A percentile compares a stretch with the other conserved stretches of the same genome.
Evolutionary conservation across 2,797 vertebrate genomes (phyloP).

Genomic region (Phrynocephalus forsythii): DNA sequence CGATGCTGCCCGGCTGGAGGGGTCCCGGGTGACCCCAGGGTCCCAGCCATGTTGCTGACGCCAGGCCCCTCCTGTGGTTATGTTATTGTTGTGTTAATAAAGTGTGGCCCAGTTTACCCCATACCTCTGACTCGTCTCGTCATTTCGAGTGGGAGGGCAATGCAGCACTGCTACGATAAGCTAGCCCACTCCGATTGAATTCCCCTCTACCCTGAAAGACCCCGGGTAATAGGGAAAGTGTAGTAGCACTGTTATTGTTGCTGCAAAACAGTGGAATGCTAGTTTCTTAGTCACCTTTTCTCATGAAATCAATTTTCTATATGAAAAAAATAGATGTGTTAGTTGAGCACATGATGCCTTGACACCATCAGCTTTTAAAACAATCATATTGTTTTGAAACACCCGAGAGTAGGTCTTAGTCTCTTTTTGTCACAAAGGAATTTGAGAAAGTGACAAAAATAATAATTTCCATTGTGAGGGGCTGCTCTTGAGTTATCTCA

Average conservation of each 20-base stretch:
- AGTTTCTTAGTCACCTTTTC: not conserved
- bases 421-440: not conserved
- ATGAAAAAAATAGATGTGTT: not conserved
- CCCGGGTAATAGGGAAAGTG: not conserved
- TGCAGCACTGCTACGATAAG: too few relatives aligned
- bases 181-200: too few relatives aligned
- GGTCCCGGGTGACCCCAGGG: too few relatives aligned
- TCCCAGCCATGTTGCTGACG: too few relatives aligned
- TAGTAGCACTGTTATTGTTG: not conserved
- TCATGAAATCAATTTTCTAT: not conserved
- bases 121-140: too few relatives aligned
- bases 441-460: conserved; percentile 1
- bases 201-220: too few relatives aligned
- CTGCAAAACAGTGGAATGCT: not conserved
- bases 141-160: too few relatives aligned
- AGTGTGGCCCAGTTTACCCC: too few relatives aligned
- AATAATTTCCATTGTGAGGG: not conserved
- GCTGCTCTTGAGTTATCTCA: not conserved
- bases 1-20: too few relatives aligned
- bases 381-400: conserved; percentile 1
- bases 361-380: not conserved
- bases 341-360: not conserved
- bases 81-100: too few relatives aligned
- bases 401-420: not conserved
- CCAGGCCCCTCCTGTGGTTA: too few relatives aligned